Evolutionary conservation across 2,888 invertebrate species (phyloP).

Genomic region (Tipula vernalis): DNA sequence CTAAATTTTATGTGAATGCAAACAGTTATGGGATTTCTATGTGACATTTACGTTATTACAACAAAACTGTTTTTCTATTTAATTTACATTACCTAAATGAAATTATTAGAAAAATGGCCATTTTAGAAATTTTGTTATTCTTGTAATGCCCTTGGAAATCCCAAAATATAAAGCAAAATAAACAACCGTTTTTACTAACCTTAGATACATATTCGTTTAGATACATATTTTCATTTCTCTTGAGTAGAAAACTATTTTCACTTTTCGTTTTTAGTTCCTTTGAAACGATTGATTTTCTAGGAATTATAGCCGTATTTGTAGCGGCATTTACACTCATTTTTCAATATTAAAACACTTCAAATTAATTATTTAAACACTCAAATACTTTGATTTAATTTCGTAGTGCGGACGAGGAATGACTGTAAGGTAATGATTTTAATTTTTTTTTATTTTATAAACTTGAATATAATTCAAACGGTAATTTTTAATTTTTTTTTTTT

Average conservation of each 20-base stretch:
- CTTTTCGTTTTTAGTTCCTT: not conserved
- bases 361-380: no score
- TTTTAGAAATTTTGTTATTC: not conserved
- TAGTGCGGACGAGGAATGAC: no score
- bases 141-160: slow-evolving; percentile 30
- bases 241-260: not conserved
- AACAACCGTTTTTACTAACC: not conserved
- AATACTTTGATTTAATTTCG: no score
- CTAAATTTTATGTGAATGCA: not conserved
- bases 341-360: not conserved
- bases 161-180: slow-evolving; percentile 23
- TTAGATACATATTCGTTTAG: not conserved
- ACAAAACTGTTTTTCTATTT: not conserved
- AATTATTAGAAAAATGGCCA: not conserved
- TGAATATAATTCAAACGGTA: no score
- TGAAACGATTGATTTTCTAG: not conserved
- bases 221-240: not conserved
- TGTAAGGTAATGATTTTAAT: no score
- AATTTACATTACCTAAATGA: no score
- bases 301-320: not conserved
- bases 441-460: no score
- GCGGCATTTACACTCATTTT: not conserved
- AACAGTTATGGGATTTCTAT: slow-evolving; percentile 15
- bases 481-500: no score
- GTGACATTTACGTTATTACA: slow-evolving; percentile 14